phyloP scores from a whole-genome alignment of 2,113 vertebrate genomes.

The Oncorhynchus kisutch region DNA sequence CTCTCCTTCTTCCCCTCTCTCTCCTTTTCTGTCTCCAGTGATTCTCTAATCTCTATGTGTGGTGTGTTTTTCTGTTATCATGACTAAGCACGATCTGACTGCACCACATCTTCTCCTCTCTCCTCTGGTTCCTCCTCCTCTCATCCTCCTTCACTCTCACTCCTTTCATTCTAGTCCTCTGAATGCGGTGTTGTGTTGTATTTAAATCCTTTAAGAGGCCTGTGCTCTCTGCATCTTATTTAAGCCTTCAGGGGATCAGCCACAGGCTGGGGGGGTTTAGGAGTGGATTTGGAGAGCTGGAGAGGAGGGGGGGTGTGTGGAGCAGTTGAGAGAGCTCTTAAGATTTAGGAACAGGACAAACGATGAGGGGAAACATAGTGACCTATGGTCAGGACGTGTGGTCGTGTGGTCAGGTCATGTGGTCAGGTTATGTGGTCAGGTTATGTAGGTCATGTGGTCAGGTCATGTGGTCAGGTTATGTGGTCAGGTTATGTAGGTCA shows the following conservation, averaged over 20 bases:
- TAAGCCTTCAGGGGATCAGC: conserved; percentile 20
- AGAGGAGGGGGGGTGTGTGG: neutral
- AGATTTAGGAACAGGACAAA: neutral
- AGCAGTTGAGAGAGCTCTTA: neutral
- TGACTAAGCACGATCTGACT: conserved; percentile 9
- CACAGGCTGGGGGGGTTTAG: conserved; percentile 9
- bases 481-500: too few species aligned
- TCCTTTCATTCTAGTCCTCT: neutral
- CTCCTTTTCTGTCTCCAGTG: neutral
- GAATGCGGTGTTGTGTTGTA: conserved; percentile 18
- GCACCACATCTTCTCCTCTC: neutral
- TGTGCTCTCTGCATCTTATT: conserved; percentile 15
- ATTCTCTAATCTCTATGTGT: neutral
- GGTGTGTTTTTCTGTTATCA: conserved; percentile 10
- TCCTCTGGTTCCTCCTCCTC: neutral
- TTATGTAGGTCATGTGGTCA: too few species aligned
- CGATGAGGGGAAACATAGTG: too few species aligned
- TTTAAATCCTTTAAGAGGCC: conserved; percentile 29
- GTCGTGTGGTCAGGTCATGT: too few species aligned
- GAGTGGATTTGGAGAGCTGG: conserved; percentile 9
- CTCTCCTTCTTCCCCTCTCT: neutral
- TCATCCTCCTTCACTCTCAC: neutral
- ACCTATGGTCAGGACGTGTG: too few species aligned
- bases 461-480: too few species aligned
- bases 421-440: too few species aligned